A percentile compares a stretch with the other conserved stretches of the same genome.
Conservation (phyloP, 92 coral and sea anemone genomes). For the Pocillopora meandrina region DNA sequence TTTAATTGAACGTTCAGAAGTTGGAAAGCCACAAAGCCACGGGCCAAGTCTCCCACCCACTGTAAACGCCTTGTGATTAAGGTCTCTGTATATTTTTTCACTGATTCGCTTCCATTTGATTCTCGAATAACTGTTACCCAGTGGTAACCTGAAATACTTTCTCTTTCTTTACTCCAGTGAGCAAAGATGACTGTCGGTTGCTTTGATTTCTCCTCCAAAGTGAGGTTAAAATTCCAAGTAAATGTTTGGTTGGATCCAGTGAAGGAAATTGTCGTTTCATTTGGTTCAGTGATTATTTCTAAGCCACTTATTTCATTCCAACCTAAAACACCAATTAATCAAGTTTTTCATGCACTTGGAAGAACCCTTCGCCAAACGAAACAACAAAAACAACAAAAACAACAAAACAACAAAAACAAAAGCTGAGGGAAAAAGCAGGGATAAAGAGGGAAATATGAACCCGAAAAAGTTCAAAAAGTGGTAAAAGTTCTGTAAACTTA, state of each 20-base stretch:
- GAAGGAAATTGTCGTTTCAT: slow-evolving; percentile 9
- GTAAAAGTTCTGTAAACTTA: too few species aligned
- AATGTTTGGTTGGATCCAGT: slow-evolving; percentile 41
- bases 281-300: neutral
- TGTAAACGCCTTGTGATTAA: slow-evolving; percentile 18
- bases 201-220: neutral
- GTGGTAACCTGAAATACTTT: neutral
- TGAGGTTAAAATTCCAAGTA: slow-evolving; percentile 38
- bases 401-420: too few species aligned
- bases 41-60: slow-evolving; percentile 45
- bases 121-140: slow-evolving; percentile 7
- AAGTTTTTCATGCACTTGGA: too few species aligned
- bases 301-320: neutral
- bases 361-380: too few species aligned
- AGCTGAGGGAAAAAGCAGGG: too few species aligned
- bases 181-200: slow-evolving; percentile 29
- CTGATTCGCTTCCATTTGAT: neutral
- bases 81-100: neutral
- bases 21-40: slow-evolving; percentile 30
- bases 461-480: too few species aligned
- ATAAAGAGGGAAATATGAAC: too few species aligned
- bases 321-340: neutral
- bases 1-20: slow-evolving; percentile 13
- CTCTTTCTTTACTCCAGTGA: neutral
- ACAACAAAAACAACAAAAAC: too few species aligned